Evolutionary conservation across 2,888 invertebrate species (phyloP), one percentile per base, ranked within the genome.

Genomic region (Epirrita christyi): DNA sequence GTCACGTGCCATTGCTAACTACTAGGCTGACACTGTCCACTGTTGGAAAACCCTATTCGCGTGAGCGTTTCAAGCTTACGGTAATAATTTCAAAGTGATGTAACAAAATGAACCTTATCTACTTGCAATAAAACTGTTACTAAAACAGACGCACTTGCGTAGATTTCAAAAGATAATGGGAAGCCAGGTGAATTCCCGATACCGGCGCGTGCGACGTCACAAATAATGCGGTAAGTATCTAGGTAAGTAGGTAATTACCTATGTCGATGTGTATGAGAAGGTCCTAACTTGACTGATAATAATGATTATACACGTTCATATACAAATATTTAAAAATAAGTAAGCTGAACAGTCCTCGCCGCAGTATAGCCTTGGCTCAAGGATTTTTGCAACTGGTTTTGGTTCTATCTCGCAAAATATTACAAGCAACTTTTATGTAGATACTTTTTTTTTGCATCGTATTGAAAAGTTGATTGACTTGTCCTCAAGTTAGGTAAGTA

Each of bases 111-210:
- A 50, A 49, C 38, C 52, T 45, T 61, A 53, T 21, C 1, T 15
- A 42, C 0, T 21, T 29, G 34, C 8, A 32, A 43, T 47, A 55
- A 43, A 55, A 15, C 7, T 40, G 15, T 10, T 15, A 2, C n/a
- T 34, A 8, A 14, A 48, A 4, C 32, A 40, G 46, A 56, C 51
- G 56, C 57, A 53, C 50, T n/a, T 47, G 37, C 55, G 51, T 55
- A 15, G 43, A 48, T 51, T 56, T 59, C 38, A 48, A 51, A 43
- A 21, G 21, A 54, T 29, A 40, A 43, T 15, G 41, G 21, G 45
- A 13, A 11, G 27, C 3, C 38, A 47, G 62, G 62, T 59, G 56
- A 59, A 13, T 44, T 59, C 63, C 63, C 63, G 32, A 37, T 40
- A 21, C 53, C 59, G 27, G 38, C 27, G 41, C 40, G n/a, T 13